A percentile compares a stretch with the other conserved stretches of the same genome.
Conservation (phyloP, 2,888 invertebrate species). For the Eupithecia exiguata region DNA sequence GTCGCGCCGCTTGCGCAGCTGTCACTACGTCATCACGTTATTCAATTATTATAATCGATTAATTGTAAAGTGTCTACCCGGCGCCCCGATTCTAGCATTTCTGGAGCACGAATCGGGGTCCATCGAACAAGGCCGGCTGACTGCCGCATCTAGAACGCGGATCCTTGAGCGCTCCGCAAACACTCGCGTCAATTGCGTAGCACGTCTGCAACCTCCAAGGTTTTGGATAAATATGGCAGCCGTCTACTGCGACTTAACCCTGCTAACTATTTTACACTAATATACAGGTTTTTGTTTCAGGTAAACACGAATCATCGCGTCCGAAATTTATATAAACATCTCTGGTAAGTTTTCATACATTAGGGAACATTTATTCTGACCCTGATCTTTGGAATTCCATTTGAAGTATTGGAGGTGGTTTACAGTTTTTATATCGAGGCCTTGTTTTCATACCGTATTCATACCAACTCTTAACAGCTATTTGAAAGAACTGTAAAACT, state of each 20-base stretch:
- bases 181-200: constrained; percentile 51
- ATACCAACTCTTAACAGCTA: neutral
- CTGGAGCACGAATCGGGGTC: constrained; percentile 56
- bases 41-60: constrained; percentile 77
- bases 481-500: neutral
- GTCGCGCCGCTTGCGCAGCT: constrained; percentile 72
- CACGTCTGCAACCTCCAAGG: constrained; percentile 54
- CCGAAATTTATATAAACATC: constrained; percentile 16
- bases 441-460: neutral
- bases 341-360: constrained; percentile 18
- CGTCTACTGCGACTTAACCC: constrained; percentile 42
- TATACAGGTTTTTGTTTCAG: constrained; percentile 42
- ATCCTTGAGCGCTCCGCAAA: constrained; percentile 57
- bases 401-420: neutral
- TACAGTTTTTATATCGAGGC: constrained; percentile 4
- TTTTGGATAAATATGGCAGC: constrained; percentile 51
- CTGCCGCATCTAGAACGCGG: constrained; percentile 42
- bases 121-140: constrained; percentile 31
- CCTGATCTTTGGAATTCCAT: constrained; percentile 6
- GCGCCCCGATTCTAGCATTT: constrained; percentile 55
- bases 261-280: constrained; percentile 31
- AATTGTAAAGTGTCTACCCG: constrained; percentile 71
- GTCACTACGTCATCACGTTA: constrained; percentile 73
- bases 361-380: neutral
- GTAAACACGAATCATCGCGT: constrained; percentile 12